Evolutionary conservation across 2,797 vertebrate species (phyloP), one percentile per base, ranked within the genome.

Genomic region (Danio albolineatus): DNA sequence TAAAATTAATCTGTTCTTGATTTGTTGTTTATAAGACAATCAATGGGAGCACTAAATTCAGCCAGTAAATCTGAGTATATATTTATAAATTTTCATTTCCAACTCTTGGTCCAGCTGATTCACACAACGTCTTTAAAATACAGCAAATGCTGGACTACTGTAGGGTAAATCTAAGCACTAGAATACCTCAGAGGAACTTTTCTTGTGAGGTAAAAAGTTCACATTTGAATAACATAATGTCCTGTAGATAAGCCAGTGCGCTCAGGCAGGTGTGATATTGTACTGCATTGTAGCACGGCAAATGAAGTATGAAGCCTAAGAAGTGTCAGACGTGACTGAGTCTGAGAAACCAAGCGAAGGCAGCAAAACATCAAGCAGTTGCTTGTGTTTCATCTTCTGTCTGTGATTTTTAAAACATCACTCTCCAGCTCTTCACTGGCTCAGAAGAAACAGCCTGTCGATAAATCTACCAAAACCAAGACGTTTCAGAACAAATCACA

Each of bases 231-330:
- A 38, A 57, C 19, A 38, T 16, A 59, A n/a, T 6, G 39, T 71
- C 69, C 38, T 38, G 4, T 14, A 28, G 54, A 54, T 59, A 73
- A 59, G 41, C 41, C 44, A 44, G n/a, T 4, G 41, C 13, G 49
- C 39, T 56, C 46, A 51, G 19, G 61, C 54, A 65, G 48, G 48
- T 65, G 48, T 54, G 60, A 64, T 75, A 53, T 28, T 74, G 17
- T 21, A 62, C 60, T 65, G 6, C 38, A 44, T 36, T 76, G 17
- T 46, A 14, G 19, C 39, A 4, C 39, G 36, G 41, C 14, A 66
- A 56, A 76, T 76, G 9, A 36, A 46, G n/a, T 13, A 46, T 10
- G 43, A 6, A 57, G 61, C 41, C 16, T 64, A 44, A 76, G 43
- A 76, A 56, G 14, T 76, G 51, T 66, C 41, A 53, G 62, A 21